Conservation (phyloP, 2,888 invertebrate species). For the Therioaphis trifolii region DNA sequence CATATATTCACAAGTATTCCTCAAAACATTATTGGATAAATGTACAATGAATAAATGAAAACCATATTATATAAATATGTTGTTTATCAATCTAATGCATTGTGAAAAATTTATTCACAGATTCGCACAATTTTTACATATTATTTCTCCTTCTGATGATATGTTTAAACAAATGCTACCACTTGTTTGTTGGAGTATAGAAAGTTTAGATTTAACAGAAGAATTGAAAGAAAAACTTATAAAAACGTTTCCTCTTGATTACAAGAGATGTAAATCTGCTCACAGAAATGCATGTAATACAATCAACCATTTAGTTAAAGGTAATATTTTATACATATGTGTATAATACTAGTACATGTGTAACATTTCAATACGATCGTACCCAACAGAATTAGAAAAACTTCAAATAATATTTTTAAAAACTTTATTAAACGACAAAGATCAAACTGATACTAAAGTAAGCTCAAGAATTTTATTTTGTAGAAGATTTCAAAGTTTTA, state of each 20-base stretch:
- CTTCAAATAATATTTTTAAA: conserved; percentile 43
- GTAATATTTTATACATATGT: not conserved
- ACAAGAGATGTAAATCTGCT: conserved; percentile 5
- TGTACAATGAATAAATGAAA: too few relatives aligned
- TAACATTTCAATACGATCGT: too few relatives aligned
- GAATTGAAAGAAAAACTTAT: not conserved
- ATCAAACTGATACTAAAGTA: conserved; percentile 46
- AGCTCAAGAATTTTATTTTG: conserved; percentile 52
- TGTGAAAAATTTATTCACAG: not conserved
- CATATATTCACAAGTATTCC: too few relatives aligned
- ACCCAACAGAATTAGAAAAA: conserved; percentile 26
- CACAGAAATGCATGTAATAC: conserved; percentile 10
- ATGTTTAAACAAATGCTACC: conserved; percentile 36
- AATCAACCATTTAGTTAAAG: conserved; percentile 35
- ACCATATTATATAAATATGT: too few relatives aligned
- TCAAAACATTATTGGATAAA: too few relatives aligned
- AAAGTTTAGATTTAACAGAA: not conserved
- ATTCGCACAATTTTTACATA: conserved; percentile 51
- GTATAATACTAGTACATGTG: not conserved
- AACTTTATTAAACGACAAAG: conserved; percentile 39
- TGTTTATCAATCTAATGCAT: too few relatives aligned
- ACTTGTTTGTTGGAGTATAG: conserved; percentile 35
- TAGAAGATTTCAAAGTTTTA: conserved; percentile 33
- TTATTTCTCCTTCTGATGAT: conserved; percentile 44
- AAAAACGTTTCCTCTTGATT: not conserved